A percentile compares a stretch with the other conserved stretches of the same genome.
Conservation (phyloP, 2,888 invertebrate species). For the Subacronicta megacephala region DNA sequence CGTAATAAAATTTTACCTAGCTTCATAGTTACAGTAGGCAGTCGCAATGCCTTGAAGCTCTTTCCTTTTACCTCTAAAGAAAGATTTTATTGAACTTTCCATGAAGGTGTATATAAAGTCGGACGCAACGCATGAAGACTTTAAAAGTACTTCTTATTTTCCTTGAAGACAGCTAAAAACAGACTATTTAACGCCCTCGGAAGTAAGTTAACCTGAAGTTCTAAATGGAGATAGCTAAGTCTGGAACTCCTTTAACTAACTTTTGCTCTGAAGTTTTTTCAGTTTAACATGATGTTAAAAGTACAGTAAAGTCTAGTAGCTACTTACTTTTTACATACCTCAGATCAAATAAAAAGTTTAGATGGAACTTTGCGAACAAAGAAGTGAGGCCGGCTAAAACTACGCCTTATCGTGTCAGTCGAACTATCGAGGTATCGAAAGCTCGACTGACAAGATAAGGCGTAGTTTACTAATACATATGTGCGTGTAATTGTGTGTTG, state of each 20-base stretch:
- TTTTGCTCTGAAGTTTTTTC: constrained; percentile 29
- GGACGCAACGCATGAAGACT: constrained; percentile 39
- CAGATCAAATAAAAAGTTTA: too few relatives aligned
- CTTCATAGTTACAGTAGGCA: constrained; percentile 25
- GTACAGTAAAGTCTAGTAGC: too few relatives aligned
- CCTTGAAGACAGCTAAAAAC: constrained; percentile 14
- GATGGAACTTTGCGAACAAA: too few relatives aligned
- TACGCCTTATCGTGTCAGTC: too few relatives aligned
- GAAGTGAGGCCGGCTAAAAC: too few relatives aligned
- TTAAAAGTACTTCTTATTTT: constrained; percentile 38
- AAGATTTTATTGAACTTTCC: constrained; percentile 65
- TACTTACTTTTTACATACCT: too few relatives aligned
- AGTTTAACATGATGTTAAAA: constrained; percentile 33
- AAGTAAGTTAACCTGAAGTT: constrained; percentile 19
- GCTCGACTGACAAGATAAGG: too few relatives aligned
- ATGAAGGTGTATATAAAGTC: constrained; percentile 48
- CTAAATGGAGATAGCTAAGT: constrained; percentile 30
- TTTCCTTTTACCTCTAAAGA: constrained; percentile 64
- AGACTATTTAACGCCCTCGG: constrained; percentile 27
- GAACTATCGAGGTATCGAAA: too few relatives aligned
- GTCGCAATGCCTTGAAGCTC: constrained; percentile 29
- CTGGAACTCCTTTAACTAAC: constrained; percentile 26
- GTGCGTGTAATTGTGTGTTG: too few relatives aligned
- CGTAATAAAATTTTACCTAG: constrained; percentile 1
- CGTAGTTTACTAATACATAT: too few relatives aligned